phyloP scores from a whole-genome alignment of 2,113 vertebrate species.

The Stegostoma tigrinum region DNA sequence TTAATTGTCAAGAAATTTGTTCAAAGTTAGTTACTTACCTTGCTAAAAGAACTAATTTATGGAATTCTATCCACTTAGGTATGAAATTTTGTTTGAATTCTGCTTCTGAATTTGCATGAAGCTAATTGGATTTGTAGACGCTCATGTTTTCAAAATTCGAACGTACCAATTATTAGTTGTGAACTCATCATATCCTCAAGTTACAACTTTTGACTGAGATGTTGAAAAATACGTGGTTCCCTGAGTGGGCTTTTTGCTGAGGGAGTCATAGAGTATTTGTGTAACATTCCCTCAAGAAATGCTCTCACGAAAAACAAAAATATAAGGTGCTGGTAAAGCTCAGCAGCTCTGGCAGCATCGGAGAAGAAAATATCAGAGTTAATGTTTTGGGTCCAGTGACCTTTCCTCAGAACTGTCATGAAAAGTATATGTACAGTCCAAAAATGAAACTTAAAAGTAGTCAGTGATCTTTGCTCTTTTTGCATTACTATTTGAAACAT shows the following conservation, averaged over 20 bases:
- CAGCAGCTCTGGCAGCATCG: no score
- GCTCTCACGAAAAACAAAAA: no score
- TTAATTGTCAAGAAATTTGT: not conserved
- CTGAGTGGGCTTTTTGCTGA: not conserved
- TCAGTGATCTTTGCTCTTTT: not conserved
- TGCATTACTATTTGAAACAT: not conserved
- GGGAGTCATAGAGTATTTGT: not conserved
- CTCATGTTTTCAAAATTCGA: not conserved
- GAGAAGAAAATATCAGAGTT: no score
- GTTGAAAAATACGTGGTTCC: not conserved
- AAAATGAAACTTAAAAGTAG: not conserved
- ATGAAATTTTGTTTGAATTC: not conserved
- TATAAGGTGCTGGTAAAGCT: no score
- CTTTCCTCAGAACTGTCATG: no score
- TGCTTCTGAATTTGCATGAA: not conserved
- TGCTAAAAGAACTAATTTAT: not conserved
- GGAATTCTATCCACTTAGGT: not conserved
- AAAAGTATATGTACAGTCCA: no score
- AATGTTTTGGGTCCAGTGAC: no score
- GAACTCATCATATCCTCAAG: not conserved
- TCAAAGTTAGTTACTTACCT: not conserved
- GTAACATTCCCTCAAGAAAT: not conserved
- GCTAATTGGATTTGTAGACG: not conserved
- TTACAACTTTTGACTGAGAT: not conserved
- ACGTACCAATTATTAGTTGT: not conserved